A percentile compares a stretch with the other conserved stretches of the same genome.
These are phyloP conservation scores for Paracyclopina nana DNA, from an alignment of 1,140 invertebrate species.

Conservation along the genomic window DNA sequence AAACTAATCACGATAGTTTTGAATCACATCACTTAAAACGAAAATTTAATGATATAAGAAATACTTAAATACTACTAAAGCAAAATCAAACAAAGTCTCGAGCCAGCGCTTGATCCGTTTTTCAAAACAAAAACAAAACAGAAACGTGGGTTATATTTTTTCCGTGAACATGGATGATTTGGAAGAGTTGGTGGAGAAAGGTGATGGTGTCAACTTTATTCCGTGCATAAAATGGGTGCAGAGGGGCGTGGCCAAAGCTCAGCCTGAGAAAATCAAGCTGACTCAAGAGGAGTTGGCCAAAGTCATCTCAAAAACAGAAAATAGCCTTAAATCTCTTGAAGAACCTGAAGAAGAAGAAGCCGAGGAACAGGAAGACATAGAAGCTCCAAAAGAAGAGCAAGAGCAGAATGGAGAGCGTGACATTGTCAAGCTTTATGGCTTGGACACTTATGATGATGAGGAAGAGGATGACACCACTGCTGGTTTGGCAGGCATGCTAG, in stretches of 20 bases:
- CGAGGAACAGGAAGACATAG: conserved; percentile 4
- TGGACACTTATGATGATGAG: conserved; percentile 27
- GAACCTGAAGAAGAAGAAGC: not conserved
- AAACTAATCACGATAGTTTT: no score
- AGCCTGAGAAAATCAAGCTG: conserved; percentile 7
- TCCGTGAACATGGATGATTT: not conserved
- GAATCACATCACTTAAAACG: no score
- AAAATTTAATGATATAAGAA: no score
- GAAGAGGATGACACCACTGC: conserved; percentile 27
- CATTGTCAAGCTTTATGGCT: conserved; percentile 30
- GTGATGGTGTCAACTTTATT: conserved; percentile 11
- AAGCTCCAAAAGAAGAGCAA: not conserved
- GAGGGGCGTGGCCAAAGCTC: not conserved
- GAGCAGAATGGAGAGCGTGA: conserved; percentile 18
- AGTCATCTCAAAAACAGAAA: conserved; percentile 9
- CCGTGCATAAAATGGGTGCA: conserved; percentile 10
- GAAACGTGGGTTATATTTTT: no score
- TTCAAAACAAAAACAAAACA: no score
- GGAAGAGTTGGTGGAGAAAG: not conserved
- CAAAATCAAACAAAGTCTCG: no score
- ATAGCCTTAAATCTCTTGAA: not conserved
- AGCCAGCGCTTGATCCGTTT: no score
- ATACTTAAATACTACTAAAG: no score
- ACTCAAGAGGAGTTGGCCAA: conserved; percentile 7
- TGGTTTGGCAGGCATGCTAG: conserved; percentile 31